Percentiles rank a stretch among this genome's conserved stretches.
Evolutionary conservation across 2,888 invertebrate genomes (phyloP).

Genomic region (Spisula subtruncata): DNA sequence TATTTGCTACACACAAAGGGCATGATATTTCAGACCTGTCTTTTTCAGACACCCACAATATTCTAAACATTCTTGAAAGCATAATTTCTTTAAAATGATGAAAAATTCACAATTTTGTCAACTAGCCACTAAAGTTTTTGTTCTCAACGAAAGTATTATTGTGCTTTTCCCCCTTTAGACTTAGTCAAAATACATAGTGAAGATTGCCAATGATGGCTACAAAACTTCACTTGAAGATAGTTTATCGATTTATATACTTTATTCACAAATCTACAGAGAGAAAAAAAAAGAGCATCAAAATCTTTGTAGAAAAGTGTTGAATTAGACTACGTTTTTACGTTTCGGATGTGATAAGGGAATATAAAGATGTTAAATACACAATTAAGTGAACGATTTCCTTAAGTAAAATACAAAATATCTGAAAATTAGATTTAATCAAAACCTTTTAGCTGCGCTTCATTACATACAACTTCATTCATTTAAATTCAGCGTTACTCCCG

Average conservation of each 20-base stretch:
- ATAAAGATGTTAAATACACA: background rate
- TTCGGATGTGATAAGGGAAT: background rate
- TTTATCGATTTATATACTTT: background rate
- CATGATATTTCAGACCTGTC: no score
- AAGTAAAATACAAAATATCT: background rate
- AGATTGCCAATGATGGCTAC: background rate
- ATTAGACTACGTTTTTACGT: background rate
- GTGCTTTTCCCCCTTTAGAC: no score
- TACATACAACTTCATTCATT: conserved; percentile 11
- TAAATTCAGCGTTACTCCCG: background rate
- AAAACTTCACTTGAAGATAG: background rate
- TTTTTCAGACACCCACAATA: no score
- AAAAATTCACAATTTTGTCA: no score
- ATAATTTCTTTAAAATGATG: no score
- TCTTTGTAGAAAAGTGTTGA: background rate
- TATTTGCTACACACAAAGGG: no score
- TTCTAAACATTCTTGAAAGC: no score
- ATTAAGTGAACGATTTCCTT: background rate
- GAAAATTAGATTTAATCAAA: conserved; percentile 16
- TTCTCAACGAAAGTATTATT: no score
- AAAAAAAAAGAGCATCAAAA: background rate
- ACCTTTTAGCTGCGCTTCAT: conserved; percentile 19
- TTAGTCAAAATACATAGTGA: no score
- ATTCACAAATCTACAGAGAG: background rate
- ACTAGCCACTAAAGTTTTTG: no score